phyloP scores from a whole-genome alignment of 1,140 invertebrate genomes.

The Tribolium castaneum region DNA sequence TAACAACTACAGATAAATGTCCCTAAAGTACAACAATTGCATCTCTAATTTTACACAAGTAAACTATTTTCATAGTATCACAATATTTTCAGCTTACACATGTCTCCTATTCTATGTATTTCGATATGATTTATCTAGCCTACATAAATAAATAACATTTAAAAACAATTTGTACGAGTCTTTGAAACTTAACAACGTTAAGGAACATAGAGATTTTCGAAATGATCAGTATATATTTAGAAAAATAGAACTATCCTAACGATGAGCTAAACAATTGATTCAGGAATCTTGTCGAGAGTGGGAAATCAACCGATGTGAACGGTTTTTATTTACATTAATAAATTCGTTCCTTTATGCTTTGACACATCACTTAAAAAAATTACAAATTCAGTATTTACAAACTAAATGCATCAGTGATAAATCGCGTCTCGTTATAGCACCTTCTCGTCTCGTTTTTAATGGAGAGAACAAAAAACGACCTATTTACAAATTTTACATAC shows the following conservation, averaged over 20 bases:
- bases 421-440: conserved; percentile 22
- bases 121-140: conserved; percentile 40
- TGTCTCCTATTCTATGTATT: conserved; percentile 22
- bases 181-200: conserved; percentile 22
- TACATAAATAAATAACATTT: conserved; percentile 36
- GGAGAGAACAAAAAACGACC: neutral
- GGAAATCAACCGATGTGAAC: neutral
- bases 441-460: conserved; percentile 21
- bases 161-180: conserved; percentile 29
- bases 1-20: conserved; percentile 39
- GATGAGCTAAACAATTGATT: conserved; percentile 17
- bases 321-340: conserved; percentile 20
- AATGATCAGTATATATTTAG: conserved; percentile 20
- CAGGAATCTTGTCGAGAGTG: neutral
- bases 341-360: conserved; percentile 32
- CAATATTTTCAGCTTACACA: conserved; percentile 38
- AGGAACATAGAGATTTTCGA: conserved; percentile 30
- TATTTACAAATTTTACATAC: conserved; percentile 26
- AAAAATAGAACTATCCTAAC: conserved; percentile 38
- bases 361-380: conserved; percentile 13
- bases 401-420: neutral
- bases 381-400: conserved; percentile 2
- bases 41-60: conserved; percentile 22
- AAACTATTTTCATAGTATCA: conserved; percentile 38
- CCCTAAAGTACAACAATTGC: conserved; percentile 28